Evolutionary conservation across 1,140 invertebrate genomes (phyloP).

Genomic region (Pogonus chalceus): DNA sequence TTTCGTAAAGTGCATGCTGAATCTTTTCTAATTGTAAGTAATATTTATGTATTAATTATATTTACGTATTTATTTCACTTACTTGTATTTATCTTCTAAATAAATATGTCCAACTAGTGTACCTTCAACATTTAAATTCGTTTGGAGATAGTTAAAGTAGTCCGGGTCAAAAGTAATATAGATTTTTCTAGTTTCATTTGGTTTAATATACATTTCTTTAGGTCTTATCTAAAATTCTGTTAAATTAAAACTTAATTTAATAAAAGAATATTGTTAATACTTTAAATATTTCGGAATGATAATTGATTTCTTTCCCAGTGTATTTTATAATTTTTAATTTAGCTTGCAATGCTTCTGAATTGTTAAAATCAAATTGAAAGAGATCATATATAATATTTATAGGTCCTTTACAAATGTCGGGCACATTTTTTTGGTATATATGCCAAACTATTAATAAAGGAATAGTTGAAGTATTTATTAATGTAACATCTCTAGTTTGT

Average conservation of each 20-base stretch:
- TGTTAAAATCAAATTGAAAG: conserved; percentile 2
- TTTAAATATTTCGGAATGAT: conserved; percentile 10
- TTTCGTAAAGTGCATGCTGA: conserved; percentile 12
- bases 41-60: background rate
- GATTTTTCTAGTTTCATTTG: conserved; percentile 16
- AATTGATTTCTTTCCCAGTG: background rate
- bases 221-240: conserved; percentile 18
- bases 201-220: conserved; percentile 19
- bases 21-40: conserved; percentile 12
- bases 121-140: conserved; percentile 8
- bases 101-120: conserved; percentile 17
- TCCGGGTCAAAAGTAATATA: conserved; percentile 15
- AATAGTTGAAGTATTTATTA: conserved; percentile 21
- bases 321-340: background rate
- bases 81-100: background rate
- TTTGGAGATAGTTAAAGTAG: background rate
- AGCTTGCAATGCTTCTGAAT: background rate
- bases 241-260: conserved; percentile 4
- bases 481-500: conserved; percentile 8
- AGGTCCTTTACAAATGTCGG: conserved; percentile 4
- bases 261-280: conserved; percentile 12
- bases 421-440: conserved; percentile 2
- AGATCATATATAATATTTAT: conserved; percentile 20
- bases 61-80: background rate
- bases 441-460: conserved; percentile 22